Percentiles rank a stretch among this genome's conserved stretches.
phyloP scores from a whole-genome alignment of 1,140 invertebrate genomes.

The Temnothorax longispinosus region DNA sequence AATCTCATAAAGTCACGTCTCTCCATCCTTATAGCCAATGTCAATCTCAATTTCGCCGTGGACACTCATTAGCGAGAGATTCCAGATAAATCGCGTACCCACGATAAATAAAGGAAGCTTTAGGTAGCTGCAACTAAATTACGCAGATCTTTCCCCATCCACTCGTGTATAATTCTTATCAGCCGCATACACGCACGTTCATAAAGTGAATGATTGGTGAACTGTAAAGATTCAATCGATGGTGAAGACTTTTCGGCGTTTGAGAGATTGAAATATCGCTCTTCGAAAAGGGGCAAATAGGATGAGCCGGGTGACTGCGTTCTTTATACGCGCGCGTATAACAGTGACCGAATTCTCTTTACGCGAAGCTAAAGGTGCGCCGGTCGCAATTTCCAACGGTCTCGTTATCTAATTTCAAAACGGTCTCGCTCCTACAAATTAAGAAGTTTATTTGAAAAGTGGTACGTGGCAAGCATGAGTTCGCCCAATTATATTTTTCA shows the following conservation, averaged over 20 bases:
- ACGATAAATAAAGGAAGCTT: neutral
- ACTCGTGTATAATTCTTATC: slow-evolving; percentile 16
- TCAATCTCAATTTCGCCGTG: slow-evolving; percentile 8
- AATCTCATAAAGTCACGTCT: slow-evolving; percentile 20
- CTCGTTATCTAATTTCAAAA: slow-evolving; percentile 15
- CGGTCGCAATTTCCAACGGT: neutral
- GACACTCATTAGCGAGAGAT: neutral
- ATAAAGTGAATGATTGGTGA: neutral
- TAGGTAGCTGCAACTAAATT: neutral
- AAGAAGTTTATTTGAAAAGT: slow-evolving; percentile 1
- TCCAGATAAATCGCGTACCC: neutral
- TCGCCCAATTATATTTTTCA: neutral
- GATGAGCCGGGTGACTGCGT: slow-evolving; percentile 23
- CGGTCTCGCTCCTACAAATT: neutral
- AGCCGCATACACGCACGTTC: neutral
- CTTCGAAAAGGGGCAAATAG: neutral
- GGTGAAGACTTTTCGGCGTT: slow-evolving; percentile 21
- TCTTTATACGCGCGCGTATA: slow-evolving; percentile 45
- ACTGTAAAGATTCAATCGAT: neutral
- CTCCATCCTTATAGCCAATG: neutral
- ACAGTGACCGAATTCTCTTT: slow-evolving; percentile 2
- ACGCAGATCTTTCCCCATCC: neutral
- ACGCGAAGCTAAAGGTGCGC: neutral
- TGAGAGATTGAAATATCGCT: slow-evolving; percentile 20
- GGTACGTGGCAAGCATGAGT: neutral